Base-by-base conservation (phyloP, 2,113 vertebrate genomes). In the Chauna torquata region DNA sequence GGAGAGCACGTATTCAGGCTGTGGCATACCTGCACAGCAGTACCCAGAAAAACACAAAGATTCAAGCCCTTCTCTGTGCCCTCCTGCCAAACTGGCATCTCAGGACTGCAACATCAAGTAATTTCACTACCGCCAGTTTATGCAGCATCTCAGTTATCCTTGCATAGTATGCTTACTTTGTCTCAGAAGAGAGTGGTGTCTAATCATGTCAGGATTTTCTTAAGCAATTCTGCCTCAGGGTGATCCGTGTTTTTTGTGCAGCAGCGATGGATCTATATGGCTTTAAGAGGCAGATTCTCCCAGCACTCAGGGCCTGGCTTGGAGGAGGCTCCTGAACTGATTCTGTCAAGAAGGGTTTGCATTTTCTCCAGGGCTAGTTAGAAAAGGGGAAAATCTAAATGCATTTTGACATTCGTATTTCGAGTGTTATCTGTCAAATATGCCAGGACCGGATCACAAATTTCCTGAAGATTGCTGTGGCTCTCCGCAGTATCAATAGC, bases 301-400 rank as follows among this genome's bases (percentile, higher is more conserved):
- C 77, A 96, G 91, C 69, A 91, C 97, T 98, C 94, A 94, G 87
- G 97, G 98, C 94, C 92, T 96, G 96, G 95, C 98, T 98, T 96
- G 90, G 91, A 97, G 98, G 96, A 97, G 86, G 94, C 85, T 93
- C 82, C 90, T 98, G 98, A 97, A 98, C 98, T 98, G 97, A 98
- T 98, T 98, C 98, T 98, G 98, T 99, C 98, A 98, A 96, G 95
- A 98, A 98, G 92, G 50, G 92, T 98, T 98, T 98, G 97, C 91
- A 94, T 97, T 95, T 96, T 98, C 96, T 98, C 92, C 94, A 61
- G 49, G 95, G 96, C 42, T 58, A 90, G 95, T 95, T 96, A 89
- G 88, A 91, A 91, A 42, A 34, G 90, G 83, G 62, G 75, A 94
- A 52, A 84, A 98, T 64, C 97, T 94, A 98, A 98, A 98, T 98